Conservation (phyloP, 2,113 vertebrate genomes). For the Nipponia nippon region DNA sequence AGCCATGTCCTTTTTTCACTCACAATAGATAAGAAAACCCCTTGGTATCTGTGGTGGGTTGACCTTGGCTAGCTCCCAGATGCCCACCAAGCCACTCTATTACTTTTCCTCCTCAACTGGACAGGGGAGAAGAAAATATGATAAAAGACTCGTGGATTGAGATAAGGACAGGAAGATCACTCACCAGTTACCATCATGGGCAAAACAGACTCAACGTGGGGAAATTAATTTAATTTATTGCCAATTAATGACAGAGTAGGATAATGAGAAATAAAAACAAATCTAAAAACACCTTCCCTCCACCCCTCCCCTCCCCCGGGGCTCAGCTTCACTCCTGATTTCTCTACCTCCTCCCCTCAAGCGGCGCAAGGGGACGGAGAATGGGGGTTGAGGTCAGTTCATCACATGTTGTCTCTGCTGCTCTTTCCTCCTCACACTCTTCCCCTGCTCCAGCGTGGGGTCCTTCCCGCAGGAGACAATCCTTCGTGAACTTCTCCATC, state of each 20-base stretch:
- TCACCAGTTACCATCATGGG: too few species aligned
- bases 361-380: too few species aligned
- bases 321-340: too few species aligned
- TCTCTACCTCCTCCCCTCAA: too few species aligned
- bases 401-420: background rate
- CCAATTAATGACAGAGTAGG: too few species aligned
- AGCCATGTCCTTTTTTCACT: background rate
- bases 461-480: background rate
- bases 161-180: background rate
- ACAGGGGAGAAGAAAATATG: background rate
- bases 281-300: too few species aligned
- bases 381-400: too few species aligned
- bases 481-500: background rate
- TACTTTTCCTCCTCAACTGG: background rate
- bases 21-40: background rate
- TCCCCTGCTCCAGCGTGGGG: background rate
- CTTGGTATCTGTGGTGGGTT: background rate
- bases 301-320: too few species aligned
- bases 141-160: background rate
- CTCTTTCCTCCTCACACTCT: background rate
- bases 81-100: background rate
- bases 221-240: too few species aligned
- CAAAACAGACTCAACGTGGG: too few species aligned
- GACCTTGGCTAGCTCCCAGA: background rate
- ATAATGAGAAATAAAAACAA: too few species aligned